Base-by-base conservation (phyloP, 2,113 vertebrate genomes). In the Macheiramphus alcinus region DNA sequence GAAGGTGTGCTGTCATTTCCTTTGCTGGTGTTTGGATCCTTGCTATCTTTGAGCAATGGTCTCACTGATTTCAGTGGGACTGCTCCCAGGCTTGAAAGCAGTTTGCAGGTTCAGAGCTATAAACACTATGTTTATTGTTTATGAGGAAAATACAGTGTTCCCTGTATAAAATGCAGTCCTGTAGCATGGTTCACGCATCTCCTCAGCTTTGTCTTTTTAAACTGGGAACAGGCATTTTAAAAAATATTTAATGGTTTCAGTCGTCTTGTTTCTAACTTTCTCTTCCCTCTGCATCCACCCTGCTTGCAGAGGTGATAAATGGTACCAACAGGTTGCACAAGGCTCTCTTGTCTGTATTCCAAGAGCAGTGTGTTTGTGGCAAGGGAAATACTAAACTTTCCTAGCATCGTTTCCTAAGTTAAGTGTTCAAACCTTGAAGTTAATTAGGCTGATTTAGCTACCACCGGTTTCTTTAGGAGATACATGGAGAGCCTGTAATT, bases 221-320 rank as follows among this genome's bases (percentile, higher is more conserved):
- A 29, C 19, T 12, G 13, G 20, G 19, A n/a, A 26, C 5, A 0
- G 20, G 5, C 13, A 13, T 79, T 67, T 58, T 15, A 0, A 45
- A 21, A 82, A 56, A 20, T 11, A 68, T 8, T 29, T 61, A 26
- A 34, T 65, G 4, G 3, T 38, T 76, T 83, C 27, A 36, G 22
- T 36, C 22, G 11, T 61, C 16, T 48, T 0, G 0, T 47, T 93
- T 75, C 29, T 53, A 40, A 40, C 38, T 48, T 65, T 48, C 21
- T 80, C 2, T 19, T 76, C 7, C 5, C 11, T 40, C 31, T 92
- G 29, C 4, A 11, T 55, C 13, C 8, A 4, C 11, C 48, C 22
- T 12, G 3, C n/a, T 72, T 31, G 56, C 42, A 29, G 67, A 72
- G 72, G 29, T 45, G 66, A 22, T 47, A 43, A 61, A 63, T 13